Evolutionary conservation across 2,113 vertebrate genomes (phyloP).

Genomic region (Apodemus sylvaticus): DNA sequence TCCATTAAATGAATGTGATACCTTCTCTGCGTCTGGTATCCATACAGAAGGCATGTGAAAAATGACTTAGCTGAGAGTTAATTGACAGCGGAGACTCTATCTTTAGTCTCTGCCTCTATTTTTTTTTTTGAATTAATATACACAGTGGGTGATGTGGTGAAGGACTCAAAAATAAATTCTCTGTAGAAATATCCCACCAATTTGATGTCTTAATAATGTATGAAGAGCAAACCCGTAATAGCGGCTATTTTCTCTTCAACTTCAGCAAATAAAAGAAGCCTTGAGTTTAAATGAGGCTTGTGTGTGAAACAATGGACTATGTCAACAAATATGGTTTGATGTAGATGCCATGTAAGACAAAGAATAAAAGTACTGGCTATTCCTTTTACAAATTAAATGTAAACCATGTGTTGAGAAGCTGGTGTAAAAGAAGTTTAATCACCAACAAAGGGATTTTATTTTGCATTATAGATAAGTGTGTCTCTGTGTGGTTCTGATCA

Average conservation of each 20-base stretch:
- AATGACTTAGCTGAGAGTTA: conserved; percentile 71
- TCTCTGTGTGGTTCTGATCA: too few species aligned
- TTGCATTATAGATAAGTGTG: background rate
- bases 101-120: conserved; percentile 62
- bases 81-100: conserved; percentile 65
- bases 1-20: conserved; percentile 63
- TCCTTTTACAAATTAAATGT: background rate
- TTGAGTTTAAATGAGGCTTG: conserved; percentile 70
- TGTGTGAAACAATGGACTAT: conserved; percentile 34
- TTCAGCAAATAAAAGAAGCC: conserved; percentile 59
- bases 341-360: background rate
- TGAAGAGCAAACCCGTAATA: conserved; percentile 54
- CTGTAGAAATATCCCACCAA: conserved; percentile 51
- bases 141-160: conserved; percentile 65
- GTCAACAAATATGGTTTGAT: conserved; percentile 50
- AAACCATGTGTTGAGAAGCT: background rate
- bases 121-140: conserved; percentile 65
- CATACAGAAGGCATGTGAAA: conserved; percentile 57
- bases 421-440: background rate
- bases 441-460: background rate
- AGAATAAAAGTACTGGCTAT: background rate
- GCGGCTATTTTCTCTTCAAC: conserved; percentile 53
- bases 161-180: conserved; percentile 70
- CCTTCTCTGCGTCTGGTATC: conserved; percentile 59
- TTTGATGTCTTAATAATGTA: conserved; percentile 69